phyloP scores from a whole-genome alignment of 2,113 vertebrate genomes.

The Lasiurus cinereus region DNA sequence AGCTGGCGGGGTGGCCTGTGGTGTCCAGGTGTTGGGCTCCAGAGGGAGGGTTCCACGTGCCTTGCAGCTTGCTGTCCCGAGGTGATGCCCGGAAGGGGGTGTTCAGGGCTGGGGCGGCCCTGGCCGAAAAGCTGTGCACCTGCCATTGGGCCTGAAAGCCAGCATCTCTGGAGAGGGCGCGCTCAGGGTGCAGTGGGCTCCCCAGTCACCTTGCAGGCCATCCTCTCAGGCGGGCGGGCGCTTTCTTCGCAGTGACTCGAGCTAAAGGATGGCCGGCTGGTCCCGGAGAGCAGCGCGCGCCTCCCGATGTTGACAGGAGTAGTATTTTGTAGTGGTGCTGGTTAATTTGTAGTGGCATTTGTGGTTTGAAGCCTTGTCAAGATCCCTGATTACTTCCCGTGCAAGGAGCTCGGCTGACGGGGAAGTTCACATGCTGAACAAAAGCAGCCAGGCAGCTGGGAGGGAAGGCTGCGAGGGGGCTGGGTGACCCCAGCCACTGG shows the following conservation, averaged over 20 bases:
- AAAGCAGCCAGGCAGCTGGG: conserved; percentile 79
- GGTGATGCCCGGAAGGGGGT: neutral
- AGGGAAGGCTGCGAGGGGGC: conserved; percentile 48
- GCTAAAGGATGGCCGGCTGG: conserved; percentile 43
- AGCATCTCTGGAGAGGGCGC: neutral
- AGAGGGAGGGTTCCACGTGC: neutral
- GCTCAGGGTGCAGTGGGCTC: neutral
- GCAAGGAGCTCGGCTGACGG: conserved; percentile 78
- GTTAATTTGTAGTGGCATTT: conserved; percentile 85
- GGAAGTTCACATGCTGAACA: conserved; percentile 79
- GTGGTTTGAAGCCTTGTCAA: conserved; percentile 85
- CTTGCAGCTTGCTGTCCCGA: neutral
- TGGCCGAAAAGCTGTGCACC: neutral
- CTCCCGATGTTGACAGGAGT: conserved; percentile 70
- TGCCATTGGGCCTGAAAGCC: accelerated
- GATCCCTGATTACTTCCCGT: conserved; percentile 80
- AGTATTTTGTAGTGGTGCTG: conserved; percentile 74
- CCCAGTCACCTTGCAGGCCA: neutral
- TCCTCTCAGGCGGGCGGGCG: neutral
- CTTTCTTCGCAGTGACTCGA: neutral
- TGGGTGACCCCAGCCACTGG: conserved; percentile 55
- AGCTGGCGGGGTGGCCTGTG: neutral
- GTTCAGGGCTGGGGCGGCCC: neutral
- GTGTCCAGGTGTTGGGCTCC: neutral
- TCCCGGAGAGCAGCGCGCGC: conserved; percentile 42